Evolutionary conservation across 1,140 invertebrate genomes (phyloP), one percentile per base, ranked within the genome.

Genomic region (Alviniconcha marisindica): DNA sequence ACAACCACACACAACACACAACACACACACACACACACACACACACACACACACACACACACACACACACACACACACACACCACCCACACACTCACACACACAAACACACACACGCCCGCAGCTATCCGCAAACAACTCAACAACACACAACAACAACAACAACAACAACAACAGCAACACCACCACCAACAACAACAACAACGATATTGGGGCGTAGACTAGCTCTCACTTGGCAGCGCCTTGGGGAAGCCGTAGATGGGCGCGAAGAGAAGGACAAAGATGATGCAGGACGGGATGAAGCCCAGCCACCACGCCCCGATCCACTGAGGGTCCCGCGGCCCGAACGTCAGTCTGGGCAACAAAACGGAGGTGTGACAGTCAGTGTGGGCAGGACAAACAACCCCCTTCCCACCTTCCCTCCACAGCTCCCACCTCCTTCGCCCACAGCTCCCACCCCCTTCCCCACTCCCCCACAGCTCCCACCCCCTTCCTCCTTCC

Each of bases 251-350:
- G 42, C 85, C 87, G 54, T 82, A 87, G 33, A 89, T 69, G 36
- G 86, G 87, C 31, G 87, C 74, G 5, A 87, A 85, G 14, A 88
- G 38, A 1, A 86, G 12, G 28, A 86, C 51, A 63, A 89, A 89
- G 24, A 60, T 60, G 0, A 87, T 44, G 0, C 78, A 24, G n/a
- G 85, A 83, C 33, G 86, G 78, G 21, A 87, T 78, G 66, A 88
- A 89, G 28, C 87, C 87, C 0, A 89, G 48, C 88, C 88, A 89
- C 88, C 88, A 89, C 18, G 87, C 88, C n/a, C 88, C 88, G 3
- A 89, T 81, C 88, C 88, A 89, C 33, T 87, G 81, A 0, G 83
- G 78, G 51, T 89, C 88, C 56, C 66, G 83, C 4, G 87, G 83
- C 21, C 84, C 83, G 66, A 89, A 88, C 2, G 38, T 48, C 66